Evolutionary conservation across 2,113 vertebrate species (phyloP).

Genomic region (Petaurus breviceps): DNA sequence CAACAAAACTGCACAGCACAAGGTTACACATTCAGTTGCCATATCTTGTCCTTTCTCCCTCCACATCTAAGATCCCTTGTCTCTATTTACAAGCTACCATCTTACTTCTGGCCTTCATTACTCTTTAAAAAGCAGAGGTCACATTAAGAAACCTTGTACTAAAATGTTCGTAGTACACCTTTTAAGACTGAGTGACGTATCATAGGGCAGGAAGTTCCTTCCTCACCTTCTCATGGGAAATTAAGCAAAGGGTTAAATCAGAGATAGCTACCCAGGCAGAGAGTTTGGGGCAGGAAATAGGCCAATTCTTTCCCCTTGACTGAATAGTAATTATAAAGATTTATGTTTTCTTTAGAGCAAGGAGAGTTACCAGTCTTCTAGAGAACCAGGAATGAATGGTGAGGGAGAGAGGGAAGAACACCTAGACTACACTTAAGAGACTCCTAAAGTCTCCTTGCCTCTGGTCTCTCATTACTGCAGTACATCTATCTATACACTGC

Average conservation of each 20-base stretch:
- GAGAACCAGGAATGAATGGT: conserved; percentile 8
- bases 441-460: neutral
- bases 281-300: conserved; percentile 3
- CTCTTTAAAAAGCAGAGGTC: neutral
- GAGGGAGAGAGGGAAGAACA: neutral
- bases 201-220: neutral
- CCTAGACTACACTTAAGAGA: neutral
- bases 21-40: neutral
- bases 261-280: neutral
- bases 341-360: neutral
- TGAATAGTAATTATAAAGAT: conserved; percentile 39
- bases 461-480: neutral
- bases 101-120: neutral
- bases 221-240: neutral
- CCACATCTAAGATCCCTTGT: neutral
- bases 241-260: neutral
- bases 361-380: neutral
- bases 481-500: neutral
- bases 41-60: neutral
- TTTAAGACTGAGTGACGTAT: neutral
- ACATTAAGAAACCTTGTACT: neutral
- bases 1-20: neutral
- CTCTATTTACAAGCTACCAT: neutral
- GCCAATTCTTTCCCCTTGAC: neutral
- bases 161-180: neutral